Percentiles rank a stretch among this genome's conserved stretches.
phyloP scores from a whole-genome alignment of 2,888 invertebrate genomes.

The Orchestes rusci region DNA sequence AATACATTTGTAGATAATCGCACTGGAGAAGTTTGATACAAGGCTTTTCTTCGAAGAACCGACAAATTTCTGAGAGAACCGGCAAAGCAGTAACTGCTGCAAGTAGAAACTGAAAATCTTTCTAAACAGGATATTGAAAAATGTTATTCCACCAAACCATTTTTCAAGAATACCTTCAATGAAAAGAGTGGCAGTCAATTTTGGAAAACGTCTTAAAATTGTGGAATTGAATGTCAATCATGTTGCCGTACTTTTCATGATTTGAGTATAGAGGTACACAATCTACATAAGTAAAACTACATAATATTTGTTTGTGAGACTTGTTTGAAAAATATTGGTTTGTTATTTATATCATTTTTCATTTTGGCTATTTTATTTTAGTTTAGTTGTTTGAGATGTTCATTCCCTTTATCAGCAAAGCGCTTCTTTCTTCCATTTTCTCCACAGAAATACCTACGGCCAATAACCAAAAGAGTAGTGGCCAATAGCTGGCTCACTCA shows the following conservation, averaged over 20 bases:
- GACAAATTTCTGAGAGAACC: too few relatives aligned
- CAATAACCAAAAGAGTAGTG: background rate
- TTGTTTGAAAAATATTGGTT: background rate
- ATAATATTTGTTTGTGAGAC: background rate
- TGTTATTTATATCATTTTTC: background rate
- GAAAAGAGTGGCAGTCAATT: too few relatives aligned
- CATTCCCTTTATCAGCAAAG: background rate
- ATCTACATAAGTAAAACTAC: background rate
- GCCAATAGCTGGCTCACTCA: background rate
- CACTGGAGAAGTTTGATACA: background rate
- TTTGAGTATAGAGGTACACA: background rate
- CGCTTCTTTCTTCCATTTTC: background rate
- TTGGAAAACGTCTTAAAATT: background rate
- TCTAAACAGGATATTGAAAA: too few relatives aligned
- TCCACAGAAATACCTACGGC: background rate
- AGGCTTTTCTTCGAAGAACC: background rate
- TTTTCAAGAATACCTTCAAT: too few relatives aligned
- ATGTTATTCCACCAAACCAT: too few relatives aligned
- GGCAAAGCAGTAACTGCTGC: too few relatives aligned
- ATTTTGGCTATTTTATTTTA: background rate
- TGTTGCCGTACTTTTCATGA: background rate
- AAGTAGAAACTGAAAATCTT: too few relatives aligned
- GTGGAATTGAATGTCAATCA: background rate
- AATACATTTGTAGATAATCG: background rate
- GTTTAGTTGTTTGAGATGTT: background rate